Conservation (phyloP, 2,797 vertebrate species). For the Aeoliscus strigatus region DNA sequence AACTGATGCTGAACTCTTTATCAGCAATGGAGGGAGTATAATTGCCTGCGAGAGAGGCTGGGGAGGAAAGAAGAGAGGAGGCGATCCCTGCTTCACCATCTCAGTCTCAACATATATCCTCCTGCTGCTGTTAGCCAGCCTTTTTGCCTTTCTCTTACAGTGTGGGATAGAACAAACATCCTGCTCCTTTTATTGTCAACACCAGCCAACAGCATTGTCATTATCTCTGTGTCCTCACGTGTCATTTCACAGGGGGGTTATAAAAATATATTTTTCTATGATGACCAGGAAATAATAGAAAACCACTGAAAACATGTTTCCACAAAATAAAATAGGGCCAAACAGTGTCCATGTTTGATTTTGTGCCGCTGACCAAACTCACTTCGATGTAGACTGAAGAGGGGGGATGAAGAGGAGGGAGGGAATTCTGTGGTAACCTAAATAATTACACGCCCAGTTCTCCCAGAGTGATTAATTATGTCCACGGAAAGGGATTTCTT, state of each 20-base stretch:
- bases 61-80: conserved; percentile 22
- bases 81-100: conserved; percentile 24
- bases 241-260: no score
- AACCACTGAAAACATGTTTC: no score
- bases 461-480: conserved; percentile 85
- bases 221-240: no score
- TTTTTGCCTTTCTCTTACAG: no score
- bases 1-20: conserved; percentile 75
- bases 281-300: no score
- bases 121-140: conserved; percentile 10
- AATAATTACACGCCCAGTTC: conserved; percentile 80
- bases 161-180: no score
- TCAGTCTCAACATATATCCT: conserved; percentile 38
- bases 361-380: conserved; percentile 33
- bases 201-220: no score
- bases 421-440: conserved; percentile 75
- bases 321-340: not conserved
- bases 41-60: conserved; percentile 37
- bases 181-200: no score
- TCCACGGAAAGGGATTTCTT: conserved; percentile 77
- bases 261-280: no score
- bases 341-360: not conserved
- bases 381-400: conserved; percentile 25
- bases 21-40: conserved; percentile 44
- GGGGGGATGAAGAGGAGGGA: conserved; percentile 37